Evolutionary conservation across 2,888 invertebrate species (phyloP), one percentile per base, ranked within the genome.

Genomic region (Fragum whitleyi): DNA sequence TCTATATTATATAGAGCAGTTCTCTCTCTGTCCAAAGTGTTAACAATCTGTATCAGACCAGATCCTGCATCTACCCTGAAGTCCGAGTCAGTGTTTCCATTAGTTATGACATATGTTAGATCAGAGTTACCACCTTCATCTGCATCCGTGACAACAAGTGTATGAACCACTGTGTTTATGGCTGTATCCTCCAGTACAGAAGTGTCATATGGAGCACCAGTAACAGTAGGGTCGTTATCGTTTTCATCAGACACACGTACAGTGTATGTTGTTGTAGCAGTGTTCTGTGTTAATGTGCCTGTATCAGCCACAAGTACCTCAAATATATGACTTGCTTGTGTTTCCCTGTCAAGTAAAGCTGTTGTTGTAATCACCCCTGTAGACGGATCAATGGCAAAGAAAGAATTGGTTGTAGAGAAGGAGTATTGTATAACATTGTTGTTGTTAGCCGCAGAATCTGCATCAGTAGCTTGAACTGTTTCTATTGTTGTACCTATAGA

Each of bases 21-120:
- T n/a, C 81, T 87, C 74, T 92, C 92, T 59, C 92, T 85, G 74
- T 92, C 91, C 9, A 92, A 82, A 1, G 81, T 28, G 36, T 87
- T 87, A 0, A 72, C 71, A 7, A 90, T 83, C 73, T 89, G 88
- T 16, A 91, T 76, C 32, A 87, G 74, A 2, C 91, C 91, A 21
- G 84, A 77, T 9, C 70, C 72, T 5, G 77, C 47, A 39, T 90
- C 90, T n/a, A 91, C 87, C 29, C 42, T 76, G 69, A 92, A 92
- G 74, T 90, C 89, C 32, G 53, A 79, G 53, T 88, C 81, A 0
- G 86, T 87, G 68, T 92, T 89, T 7, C 92, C 92, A 55, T 74
- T 75, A 6, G 82, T 83, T 55, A 93, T 88, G 6, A 74, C 26
- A 72, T 88, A 92, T 7, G 74, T 76, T 21, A 92, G 62, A 21